These are phyloP conservation scores for Malaclemys terrapin DNA, from an alignment of 2,113 vertebrate species.

Conservation along the genomic window DNA sequence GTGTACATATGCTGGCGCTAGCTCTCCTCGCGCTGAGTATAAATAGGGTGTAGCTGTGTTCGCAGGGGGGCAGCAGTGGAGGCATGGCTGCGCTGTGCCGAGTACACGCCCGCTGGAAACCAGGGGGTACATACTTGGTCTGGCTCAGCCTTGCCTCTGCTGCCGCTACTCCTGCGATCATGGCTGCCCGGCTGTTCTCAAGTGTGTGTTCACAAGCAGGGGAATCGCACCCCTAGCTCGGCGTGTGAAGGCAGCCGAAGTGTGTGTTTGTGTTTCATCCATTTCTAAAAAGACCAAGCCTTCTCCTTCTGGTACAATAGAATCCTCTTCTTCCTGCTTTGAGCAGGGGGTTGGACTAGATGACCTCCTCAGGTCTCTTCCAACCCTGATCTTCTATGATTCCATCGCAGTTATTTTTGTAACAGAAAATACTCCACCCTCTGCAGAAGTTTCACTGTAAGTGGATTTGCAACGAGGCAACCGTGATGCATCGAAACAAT, in stretches of 20 bases:
- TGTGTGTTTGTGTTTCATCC: not conserved
- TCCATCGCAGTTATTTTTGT: not conserved
- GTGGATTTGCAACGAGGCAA: not conserved
- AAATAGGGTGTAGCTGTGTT: not conserved
- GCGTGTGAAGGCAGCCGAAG: not conserved
- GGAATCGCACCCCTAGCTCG: not conserved
- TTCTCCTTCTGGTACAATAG: not conserved
- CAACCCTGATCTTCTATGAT: too few relatives aligned
- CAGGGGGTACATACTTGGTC: not conserved
- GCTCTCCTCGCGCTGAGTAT: not conserved
- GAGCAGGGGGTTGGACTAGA: too few relatives aligned
- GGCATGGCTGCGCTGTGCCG: not conserved
- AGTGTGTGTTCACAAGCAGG: not conserved
- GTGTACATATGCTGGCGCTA: too few relatives aligned
- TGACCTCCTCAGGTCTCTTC: too few relatives aligned
- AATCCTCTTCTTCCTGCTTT: not conserved
- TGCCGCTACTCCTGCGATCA: not conserved
- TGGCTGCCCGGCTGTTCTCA: not conserved
- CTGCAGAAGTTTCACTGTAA: not conserved
- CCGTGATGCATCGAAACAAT: not conserved
- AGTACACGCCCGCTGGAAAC: not conserved
- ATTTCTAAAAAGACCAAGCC: not conserved
- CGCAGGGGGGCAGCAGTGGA: too few relatives aligned
- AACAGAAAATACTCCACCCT: not conserved
- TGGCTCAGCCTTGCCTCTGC: not conserved